Conservation (phyloP, 2,113 vertebrate species). For the Chamaea fasciata region DNA sequence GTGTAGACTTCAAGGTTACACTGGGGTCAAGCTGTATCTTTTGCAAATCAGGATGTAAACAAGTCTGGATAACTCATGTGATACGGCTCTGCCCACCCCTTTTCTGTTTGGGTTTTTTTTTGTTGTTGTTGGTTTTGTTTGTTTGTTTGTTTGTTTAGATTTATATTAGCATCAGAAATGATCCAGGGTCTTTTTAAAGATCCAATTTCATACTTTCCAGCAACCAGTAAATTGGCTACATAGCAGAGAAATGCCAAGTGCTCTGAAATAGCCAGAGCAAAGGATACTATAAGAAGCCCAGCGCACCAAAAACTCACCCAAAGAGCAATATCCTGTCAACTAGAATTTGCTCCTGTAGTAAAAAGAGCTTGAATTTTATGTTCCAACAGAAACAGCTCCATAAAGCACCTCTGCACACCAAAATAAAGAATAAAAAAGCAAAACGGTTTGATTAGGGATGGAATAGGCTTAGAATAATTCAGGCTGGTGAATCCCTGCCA, state of each 20-base stretch:
- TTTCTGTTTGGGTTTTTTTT: not conserved
- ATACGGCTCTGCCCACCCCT: not conserved
- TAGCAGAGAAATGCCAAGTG: conserved; percentile 25
- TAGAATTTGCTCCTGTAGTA: not conserved
- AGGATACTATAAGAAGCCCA: not conserved
- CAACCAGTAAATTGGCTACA: not conserved
- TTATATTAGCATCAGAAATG: conserved; percentile 19
- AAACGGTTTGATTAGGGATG: conserved; percentile 1
- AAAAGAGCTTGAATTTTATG: not conserved
- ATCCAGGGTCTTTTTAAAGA: not conserved
- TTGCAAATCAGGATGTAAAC: conserved; percentile 60
- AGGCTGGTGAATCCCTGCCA: conserved; percentile 57
- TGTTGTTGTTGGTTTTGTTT: not conserved
- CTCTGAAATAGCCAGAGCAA: not conserved
- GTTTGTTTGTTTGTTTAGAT: not conserved
- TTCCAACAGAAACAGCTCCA: not conserved
- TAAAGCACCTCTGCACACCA: not conserved
- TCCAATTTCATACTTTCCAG: conserved; percentile 1
- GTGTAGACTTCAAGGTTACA: conserved; percentile 16
- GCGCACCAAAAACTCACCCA: not conserved
- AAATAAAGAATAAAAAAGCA: not conserved
- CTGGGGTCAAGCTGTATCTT: conserved; percentile 42
- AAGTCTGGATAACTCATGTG: conserved; percentile 27
- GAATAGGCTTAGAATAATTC: conserved; percentile 48
- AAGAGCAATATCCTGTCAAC: not conserved